Base-by-base conservation (phyloP, 2,888 invertebrate genomes). In the Thyatira batis region DNA sequence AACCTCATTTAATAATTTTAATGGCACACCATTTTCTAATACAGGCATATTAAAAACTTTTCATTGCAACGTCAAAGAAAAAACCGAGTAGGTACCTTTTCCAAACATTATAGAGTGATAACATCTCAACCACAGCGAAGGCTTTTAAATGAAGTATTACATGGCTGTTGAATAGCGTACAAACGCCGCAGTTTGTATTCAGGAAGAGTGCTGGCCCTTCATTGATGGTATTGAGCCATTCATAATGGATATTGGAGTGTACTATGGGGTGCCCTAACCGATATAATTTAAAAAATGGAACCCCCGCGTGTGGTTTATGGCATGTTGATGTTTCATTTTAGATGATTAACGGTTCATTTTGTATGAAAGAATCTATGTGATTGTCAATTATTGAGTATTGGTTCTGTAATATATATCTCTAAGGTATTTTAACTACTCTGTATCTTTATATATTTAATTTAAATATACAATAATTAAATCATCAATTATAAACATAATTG, bases 131-230 rank as follows among this genome's bases (percentile, higher is more conserved):
- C 73, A 69, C 73, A 75, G 39, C 39, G 17, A 76, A 76, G 71
- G 79, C 76, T 80, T 80, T 80, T 67, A 80, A 80, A 82, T 84
- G 80, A 85, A 83, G 80, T 79, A 82, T 82, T 75, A 77, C 65
- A 53, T 39, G 17, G 17, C 17, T 48, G 59, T 65, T 73, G 78
- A 77, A 80, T 79, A 72, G 73, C 73, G 69, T 61, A 67, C 13
- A 17, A 79, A 76, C 69, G 67, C 67, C 73, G 79, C 82, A 78
- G 82, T 88, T 89, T 84, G 80, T 85, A 88, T 89, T 85, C 86
- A 84, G 72, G 62, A 57, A 63, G 69, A 68, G 72, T 57, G 55
- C 59, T 65, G 69, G 67, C 75, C 74, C 78, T 78, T 76, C 77
- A 72, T 74, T 77, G 77, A 77, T 71, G 73, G 67, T 78, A 84